Evolutionary conservation across 2,113 vertebrate species (phyloP).

Genomic region (Megalops atlanticus): DNA sequence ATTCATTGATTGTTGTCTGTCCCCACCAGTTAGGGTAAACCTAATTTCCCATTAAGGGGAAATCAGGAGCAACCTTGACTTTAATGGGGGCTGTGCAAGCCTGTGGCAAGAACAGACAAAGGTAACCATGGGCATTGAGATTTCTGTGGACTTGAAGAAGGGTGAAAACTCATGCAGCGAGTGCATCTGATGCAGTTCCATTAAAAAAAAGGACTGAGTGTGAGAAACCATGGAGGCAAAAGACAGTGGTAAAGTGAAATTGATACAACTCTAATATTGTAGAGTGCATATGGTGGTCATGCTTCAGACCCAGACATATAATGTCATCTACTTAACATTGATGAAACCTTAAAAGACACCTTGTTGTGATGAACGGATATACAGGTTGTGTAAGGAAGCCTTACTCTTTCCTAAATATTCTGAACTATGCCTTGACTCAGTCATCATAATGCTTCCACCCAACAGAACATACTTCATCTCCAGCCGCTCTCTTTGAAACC

Average conservation of each 20-base stretch:
- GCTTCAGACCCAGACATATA: not conserved
- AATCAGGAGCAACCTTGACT: conserved; percentile 52
- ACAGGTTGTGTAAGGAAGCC: too few species aligned
- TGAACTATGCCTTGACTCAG: not conserved
- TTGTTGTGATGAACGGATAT: not conserved
- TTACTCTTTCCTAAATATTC: not conserved
- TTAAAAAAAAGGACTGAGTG: too few species aligned
- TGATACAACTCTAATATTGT: not conserved
- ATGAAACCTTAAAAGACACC: not conserved
- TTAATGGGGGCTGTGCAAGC: too few species aligned
- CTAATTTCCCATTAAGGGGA: conserved; percentile 55
- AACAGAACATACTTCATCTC: not conserved
- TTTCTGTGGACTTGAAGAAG: not conserved
- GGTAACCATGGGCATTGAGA: conserved; percentile 32
- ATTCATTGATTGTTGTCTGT: conserved; percentile 67
- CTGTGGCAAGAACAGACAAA: conserved; percentile 51
- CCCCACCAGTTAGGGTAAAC: conserved; percentile 54
- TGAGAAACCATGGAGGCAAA: not conserved
- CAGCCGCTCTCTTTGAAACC: not conserved
- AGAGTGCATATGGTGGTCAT: not conserved
- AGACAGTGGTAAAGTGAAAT: not conserved
- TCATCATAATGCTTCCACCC: not conserved
- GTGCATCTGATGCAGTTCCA: not conserved
- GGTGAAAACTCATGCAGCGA: not conserved
- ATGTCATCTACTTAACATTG: not conserved